phyloP scores from a whole-genome alignment of 2,113 vertebrate genomes.

The Pionites leucogaster region DNA sequence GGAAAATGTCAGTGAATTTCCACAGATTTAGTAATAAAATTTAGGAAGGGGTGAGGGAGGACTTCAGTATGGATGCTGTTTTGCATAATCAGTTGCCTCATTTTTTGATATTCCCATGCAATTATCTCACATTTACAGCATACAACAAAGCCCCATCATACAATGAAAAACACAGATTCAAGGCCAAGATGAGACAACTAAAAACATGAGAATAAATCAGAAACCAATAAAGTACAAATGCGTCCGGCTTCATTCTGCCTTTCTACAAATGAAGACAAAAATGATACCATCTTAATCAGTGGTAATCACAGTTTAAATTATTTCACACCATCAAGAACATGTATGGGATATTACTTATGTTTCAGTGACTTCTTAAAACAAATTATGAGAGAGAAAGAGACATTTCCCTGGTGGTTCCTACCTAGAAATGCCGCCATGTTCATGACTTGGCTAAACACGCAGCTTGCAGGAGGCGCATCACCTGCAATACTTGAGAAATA shows the following conservation, averaged over 20 bases:
- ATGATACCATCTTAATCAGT: background rate
- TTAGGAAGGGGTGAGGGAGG: background rate
- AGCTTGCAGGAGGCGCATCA: constrained; percentile 88
- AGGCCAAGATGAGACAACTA: background rate
- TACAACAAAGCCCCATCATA: background rate
- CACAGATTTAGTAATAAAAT: background rate
- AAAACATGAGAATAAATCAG: background rate
- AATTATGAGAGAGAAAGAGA: constrained; percentile 9
- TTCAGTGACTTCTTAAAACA: background rate
- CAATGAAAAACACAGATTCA: background rate
- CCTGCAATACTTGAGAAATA: constrained; percentile 85
- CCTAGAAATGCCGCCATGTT: constrained; percentile 91
- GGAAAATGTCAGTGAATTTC: background rate
- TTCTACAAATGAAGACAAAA: background rate
- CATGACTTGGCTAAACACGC: constrained; percentile 91
- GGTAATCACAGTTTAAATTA: background rate
- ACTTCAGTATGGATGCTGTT: background rate
- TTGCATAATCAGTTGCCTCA: background rate
- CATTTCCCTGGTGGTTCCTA: constrained; percentile 61
- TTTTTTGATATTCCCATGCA: background rate
- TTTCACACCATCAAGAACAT: background rate
- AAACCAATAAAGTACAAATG: background rate
- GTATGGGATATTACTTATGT: background rate
- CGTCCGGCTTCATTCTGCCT: background rate
- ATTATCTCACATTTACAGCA: background rate